Conservation (phyloP, 2,113 vertebrate genomes). For the Atherinomorus stipes region DNA sequence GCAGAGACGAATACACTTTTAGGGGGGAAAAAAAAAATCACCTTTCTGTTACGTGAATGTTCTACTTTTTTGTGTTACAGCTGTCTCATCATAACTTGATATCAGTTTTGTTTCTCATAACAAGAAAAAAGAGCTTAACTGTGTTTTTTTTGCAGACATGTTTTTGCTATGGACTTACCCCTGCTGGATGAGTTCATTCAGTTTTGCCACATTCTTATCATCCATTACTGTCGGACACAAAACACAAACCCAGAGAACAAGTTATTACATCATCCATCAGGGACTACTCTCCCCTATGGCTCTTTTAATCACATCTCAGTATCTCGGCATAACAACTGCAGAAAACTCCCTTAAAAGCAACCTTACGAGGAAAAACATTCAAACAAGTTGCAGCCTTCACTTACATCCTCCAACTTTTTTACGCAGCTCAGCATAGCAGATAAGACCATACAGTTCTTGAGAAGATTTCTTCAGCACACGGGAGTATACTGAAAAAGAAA, state of each 20-base stretch:
- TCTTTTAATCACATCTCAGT: constrained; percentile 59
- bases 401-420: constrained; percentile 99
- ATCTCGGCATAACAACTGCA: constrained; percentile 29
- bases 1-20: constrained; percentile 25
- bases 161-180: constrained; percentile 86
- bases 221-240: constrained; percentile 91
- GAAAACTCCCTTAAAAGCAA: constrained; percentile 4
- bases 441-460: constrained; percentile 96
- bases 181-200: constrained; percentile 97
- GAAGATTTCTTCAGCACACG: constrained; percentile 97
- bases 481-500: constrained; percentile 88
- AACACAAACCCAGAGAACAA: constrained; percentile 29
- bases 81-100: neutral
- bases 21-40: neutral
- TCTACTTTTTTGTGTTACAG: neutral
- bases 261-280: constrained; percentile 30
- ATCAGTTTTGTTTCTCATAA: neutral
- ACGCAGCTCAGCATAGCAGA: constrained; percentile 97
- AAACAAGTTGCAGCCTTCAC: constrained; percentile 68
- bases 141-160: neutral
- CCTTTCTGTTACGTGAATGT: neutral
- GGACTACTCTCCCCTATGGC: constrained; percentile 34
- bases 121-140: neutral
- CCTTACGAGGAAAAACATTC: neutral
- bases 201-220: constrained; percentile 96